Evolutionary conservation across 2,797 vertebrate species (phyloP).

Genomic region (Leptodactylus fallax): DNA sequence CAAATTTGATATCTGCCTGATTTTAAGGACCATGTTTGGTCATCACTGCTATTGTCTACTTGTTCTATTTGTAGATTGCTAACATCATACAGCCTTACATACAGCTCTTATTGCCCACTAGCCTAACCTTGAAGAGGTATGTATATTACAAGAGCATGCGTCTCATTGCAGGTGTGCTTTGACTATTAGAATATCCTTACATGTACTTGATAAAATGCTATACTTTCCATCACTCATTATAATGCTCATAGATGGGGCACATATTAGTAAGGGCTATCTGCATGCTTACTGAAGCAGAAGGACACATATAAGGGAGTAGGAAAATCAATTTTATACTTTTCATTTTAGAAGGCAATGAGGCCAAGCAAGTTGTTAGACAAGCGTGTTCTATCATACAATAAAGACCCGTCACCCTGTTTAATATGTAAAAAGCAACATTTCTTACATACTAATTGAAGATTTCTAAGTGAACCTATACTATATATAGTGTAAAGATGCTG

Average conservation of each 20-base stretch:
- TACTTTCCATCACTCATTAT: conserved; percentile 20
- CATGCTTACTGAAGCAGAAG: conserved; percentile 28
- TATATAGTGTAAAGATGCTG: conserved; percentile 17
- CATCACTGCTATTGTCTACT: no score
- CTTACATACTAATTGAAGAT: conserved; percentile 61
- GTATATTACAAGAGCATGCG: no score
- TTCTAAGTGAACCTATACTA: conserved; percentile 60
- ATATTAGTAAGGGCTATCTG: conserved; percentile 35
- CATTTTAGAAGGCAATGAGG: conserved; percentile 52
- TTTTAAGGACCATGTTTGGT: no score
- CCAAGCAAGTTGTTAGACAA: conserved; percentile 25
- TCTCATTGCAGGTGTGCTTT: background rate
- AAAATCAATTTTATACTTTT: conserved; percentile 47
- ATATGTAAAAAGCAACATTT: conserved; percentile 63
- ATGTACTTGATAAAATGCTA: background rate
- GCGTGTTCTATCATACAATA: conserved; percentile 17
- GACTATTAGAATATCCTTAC: background rate
- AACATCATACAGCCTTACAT: no score
- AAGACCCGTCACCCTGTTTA: conserved; percentile 51
- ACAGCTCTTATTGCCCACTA: no score
- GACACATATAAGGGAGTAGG: background rate
- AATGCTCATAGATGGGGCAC: conserved; percentile 20
- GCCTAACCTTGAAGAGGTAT: no score
- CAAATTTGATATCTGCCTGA: no score
- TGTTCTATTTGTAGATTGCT: no score